A percentile compares a stretch with the other conserved stretches of the same genome.
Evolutionary conservation across 2,797 vertebrate species (phyloP).

Genomic region (Lepilemur ruficaudatus): DNA sequence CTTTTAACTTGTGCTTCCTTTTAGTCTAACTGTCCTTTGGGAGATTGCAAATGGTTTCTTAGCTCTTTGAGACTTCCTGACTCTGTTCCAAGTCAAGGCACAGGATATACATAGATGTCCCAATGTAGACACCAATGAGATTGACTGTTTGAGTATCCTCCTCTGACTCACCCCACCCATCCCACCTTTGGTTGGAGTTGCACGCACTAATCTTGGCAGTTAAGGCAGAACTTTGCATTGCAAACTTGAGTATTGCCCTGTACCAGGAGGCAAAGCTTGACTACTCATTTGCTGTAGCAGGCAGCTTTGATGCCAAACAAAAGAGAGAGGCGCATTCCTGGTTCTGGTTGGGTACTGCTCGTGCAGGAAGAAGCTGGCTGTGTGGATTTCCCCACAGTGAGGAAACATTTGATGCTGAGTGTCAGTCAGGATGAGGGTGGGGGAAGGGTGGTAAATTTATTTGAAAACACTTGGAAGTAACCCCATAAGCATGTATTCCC

Average conservation of each 20-base stretch:
- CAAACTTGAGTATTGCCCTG: not conserved
- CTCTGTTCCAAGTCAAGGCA: not conserved
- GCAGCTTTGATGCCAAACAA: not conserved
- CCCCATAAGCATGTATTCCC: no score
- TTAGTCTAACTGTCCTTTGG: not conserved
- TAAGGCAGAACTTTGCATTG: not conserved
- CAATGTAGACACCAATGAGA: not conserved
- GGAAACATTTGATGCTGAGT: not conserved
- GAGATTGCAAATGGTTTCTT: not conserved
- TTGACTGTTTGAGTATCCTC: not conserved
- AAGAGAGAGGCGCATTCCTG: not conserved
- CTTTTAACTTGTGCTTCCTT: not conserved
- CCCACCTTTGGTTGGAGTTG: not conserved
- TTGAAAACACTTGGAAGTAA: not conserved
- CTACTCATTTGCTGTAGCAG: not conserved
- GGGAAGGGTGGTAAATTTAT: not conserved
- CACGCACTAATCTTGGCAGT: not conserved
- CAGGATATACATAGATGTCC: not conserved
- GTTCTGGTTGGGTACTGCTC: not conserved
- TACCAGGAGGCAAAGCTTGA: not conserved
- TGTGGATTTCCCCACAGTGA: not conserved
- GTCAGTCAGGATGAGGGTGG: not conserved
- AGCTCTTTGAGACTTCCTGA: not conserved
- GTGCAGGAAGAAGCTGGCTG: not conserved
- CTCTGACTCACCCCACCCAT: fast-evolving